These are phyloP conservation scores for Tenthredo livida DNA, from an alignment of 2,888 invertebrate species.

Conservation along the genomic window DNA sequence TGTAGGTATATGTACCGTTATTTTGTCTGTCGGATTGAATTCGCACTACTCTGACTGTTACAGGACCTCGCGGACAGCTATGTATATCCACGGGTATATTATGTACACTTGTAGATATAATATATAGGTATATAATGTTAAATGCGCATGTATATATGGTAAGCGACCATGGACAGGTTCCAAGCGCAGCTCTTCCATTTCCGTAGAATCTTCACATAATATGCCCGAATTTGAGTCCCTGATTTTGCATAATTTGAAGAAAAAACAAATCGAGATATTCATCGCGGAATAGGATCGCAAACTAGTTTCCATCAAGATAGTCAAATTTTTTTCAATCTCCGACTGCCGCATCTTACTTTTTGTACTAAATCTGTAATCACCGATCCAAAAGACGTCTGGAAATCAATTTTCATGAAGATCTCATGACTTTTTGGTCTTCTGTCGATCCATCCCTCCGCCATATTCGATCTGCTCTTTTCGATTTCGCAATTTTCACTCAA, in stretches of 20 bases:
- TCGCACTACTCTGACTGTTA: constrained; percentile 8
- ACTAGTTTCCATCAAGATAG: too few species aligned
- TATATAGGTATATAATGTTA: background rate
- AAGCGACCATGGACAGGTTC: background rate
- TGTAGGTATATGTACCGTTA: constrained; percentile 32
- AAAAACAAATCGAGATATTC: background rate
- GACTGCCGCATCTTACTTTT: too few species aligned
- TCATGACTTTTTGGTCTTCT: too few species aligned
- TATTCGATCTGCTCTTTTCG: background rate
- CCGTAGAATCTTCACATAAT: background rate
- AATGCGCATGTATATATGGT: background rate
- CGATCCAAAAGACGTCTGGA: too few species aligned
- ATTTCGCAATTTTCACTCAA: background rate
- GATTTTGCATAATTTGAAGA: background rate
- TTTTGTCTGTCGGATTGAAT: constrained; percentile 34
- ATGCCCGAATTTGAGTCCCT: background rate
- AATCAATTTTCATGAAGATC: background rate
- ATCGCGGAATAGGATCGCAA: background rate
- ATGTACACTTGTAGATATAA: background rate
- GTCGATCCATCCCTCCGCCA: background rate
- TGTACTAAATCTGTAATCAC: too few species aligned
- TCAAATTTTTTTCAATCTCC: too few species aligned
- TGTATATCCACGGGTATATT: background rate
- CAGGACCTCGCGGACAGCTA: background rate
- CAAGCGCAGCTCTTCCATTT: background rate